Percentiles rank a stretch among this genome's conserved stretches.
phyloP scores from a whole-genome alignment of 2,113 vertebrate genomes.

The Channa argus region DNA sequence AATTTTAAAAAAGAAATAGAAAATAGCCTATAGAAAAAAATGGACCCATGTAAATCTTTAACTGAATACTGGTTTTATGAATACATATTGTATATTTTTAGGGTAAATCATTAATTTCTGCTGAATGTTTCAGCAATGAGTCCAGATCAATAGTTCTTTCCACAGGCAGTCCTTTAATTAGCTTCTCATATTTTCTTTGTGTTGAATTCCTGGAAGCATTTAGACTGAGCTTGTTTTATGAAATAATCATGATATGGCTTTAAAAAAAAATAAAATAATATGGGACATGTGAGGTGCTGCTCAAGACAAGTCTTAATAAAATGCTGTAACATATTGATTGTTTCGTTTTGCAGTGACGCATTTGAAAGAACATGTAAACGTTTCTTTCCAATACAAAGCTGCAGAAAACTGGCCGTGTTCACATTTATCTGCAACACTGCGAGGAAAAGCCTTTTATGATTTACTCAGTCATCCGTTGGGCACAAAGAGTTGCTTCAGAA shows the following conservation, averaged over 20 bases:
- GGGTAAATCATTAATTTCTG: slow-evolving; percentile 3
- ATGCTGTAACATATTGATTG: neutral
- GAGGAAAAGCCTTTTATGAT: too few relatives aligned
- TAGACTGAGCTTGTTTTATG: neutral
- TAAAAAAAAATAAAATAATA: neutral
- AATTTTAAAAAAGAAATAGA: too few relatives aligned
- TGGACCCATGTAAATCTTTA: neutral
- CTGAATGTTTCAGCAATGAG: slow-evolving; percentile 5
- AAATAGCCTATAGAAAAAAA: too few relatives aligned
- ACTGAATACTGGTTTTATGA: neutral
- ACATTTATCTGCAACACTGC: too few relatives aligned
- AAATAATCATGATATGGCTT: neutral
- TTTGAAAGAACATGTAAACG: neutral
- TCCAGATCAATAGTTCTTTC: slow-evolving; percentile 5
- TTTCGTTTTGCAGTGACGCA: neutral
- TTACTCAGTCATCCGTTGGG: too few relatives aligned
- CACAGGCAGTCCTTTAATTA: slow-evolving; percentile 22
- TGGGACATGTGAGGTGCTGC: too few relatives aligned
- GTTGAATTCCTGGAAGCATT: neutral
- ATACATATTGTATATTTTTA: neutral
- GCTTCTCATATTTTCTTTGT: slow-evolving; percentile 17
- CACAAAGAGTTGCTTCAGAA: too few relatives aligned
- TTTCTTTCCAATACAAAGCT: neutral
- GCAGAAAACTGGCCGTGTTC: neutral
- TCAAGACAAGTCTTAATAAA: neutral